Evolutionary conservation across 2,113 vertebrate genomes (phyloP), one percentile per base, ranked within the genome.

Genomic region (Bubalus kerabau): DNA sequence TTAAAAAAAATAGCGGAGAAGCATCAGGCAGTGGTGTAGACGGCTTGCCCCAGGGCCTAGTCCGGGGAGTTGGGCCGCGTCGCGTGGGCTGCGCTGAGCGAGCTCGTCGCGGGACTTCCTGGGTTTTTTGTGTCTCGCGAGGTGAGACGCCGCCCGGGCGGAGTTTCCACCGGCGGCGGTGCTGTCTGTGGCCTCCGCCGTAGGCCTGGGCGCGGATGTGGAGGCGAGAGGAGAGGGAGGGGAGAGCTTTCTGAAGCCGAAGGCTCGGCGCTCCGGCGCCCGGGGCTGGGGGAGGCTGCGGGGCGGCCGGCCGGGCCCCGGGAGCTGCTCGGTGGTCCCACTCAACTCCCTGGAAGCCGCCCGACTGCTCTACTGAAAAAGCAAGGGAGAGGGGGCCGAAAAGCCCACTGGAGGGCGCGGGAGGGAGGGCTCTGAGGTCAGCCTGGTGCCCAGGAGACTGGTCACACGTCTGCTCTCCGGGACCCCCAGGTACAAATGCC

Each of bases 11-110:
- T 3, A 12, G 48, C 32, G 2, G 91, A 26, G 50, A 10, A 1
- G 28, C 48, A 15, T 97, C 96, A 97, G 98, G 98, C 98, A 90
- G 46, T 76, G 5, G 24, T 3, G 64, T 26, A 87, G 96, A 81
- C 59, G 80, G 48, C 90, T 93, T 36, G 59, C 24, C 8, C 56
- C 13, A 13, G 92, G 94, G 23, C 78, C 50, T 9, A 10, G 52
- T 26, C n/a, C 43, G 0, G 11, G 56, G 64, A n/a, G 86, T 74
- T 76, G 80, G 64, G 67, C n/a, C n/a, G 40, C 24, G 3, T 40
- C 71, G 3, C 4, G 60, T 0, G 83, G 59, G 62, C 36, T 11
- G 17, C 1, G 2, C 19, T 1, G 40, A 13, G 46, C 28, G 30
- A 24, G 10, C 4, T 32, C 1, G 16, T 21, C 4, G 54, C 6